These are phyloP conservation scores for Rhegmatorhina hoffmannsi DNA, from an alignment of 2,113 vertebrate genomes.

Conservation along the genomic window DNA sequence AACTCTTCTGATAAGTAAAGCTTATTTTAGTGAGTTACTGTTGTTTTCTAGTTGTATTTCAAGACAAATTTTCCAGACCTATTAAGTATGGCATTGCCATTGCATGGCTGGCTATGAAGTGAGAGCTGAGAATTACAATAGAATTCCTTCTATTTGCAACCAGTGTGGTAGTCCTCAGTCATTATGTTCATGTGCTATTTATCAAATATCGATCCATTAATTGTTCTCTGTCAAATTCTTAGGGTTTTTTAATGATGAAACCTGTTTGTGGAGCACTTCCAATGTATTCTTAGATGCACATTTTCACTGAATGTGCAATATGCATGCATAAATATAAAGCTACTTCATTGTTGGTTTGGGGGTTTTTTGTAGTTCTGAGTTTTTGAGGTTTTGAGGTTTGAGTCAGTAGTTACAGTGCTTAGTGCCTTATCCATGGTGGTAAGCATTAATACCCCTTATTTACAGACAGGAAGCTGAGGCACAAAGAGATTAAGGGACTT, in stretches of 20 bases:
- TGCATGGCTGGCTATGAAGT: background rate
- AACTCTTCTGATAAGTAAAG: background rate
- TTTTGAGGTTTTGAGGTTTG: background rate
- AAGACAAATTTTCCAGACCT: background rate
- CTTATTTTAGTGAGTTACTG: background rate
- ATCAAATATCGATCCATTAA: background rate
- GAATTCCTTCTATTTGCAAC: background rate
- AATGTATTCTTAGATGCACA: background rate
- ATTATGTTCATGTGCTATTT: background rate
- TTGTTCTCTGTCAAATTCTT: background rate
- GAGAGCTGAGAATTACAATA: background rate
- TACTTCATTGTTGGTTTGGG: background rate
- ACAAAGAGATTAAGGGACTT: background rate
- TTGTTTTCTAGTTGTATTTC: background rate
- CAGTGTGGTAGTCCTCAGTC: background rate
- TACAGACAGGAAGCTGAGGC: constrained; percentile 11
- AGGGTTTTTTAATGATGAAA: background rate
- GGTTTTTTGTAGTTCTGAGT: background rate
- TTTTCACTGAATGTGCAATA: background rate
- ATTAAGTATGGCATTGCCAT: background rate
- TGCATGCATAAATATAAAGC: background rate
- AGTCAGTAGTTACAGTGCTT: background rate
- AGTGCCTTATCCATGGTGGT: background rate
- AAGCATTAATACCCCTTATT: background rate
- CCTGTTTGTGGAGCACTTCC: background rate